Conservation (phyloP, 2,113 vertebrate species). For the Monarcha castaneiventris region DNA sequence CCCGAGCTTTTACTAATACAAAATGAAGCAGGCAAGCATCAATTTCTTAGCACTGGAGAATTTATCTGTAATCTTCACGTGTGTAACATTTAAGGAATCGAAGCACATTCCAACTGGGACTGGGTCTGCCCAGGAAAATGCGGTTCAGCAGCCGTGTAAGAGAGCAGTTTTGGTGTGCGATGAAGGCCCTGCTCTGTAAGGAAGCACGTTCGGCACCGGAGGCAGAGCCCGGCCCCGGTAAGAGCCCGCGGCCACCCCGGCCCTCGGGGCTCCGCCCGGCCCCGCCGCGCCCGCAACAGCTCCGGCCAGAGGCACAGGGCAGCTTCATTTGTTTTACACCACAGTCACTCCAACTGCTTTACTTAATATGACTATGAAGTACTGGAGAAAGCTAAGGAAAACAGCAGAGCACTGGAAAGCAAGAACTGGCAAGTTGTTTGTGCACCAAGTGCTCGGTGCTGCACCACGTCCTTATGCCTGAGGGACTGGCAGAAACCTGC, state of each 20-base stretch:
- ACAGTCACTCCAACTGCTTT: neutral
- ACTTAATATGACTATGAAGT: no score
- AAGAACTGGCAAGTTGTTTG: neutral
- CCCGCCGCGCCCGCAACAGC: neutral
- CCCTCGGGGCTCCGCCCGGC: neutral
- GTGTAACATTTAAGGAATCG: neutral
- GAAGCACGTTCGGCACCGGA: neutral
- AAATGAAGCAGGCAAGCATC: neutral
- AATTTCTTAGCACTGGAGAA: neutral
- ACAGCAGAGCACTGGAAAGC: neutral
- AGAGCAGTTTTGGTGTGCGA: neutral
- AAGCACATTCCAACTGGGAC: accelerated
- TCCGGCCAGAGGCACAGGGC: neutral
- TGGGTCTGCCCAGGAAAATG: neutral
- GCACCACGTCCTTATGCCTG: neutral
- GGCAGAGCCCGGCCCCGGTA: neutral
- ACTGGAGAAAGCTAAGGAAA: neutral
- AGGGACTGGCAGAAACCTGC: neutral
- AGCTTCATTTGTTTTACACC: neutral
- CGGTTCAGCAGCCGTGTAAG: no score
- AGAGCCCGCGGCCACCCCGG: accelerated
- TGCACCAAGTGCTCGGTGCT: neutral
- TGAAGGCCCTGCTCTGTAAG: neutral
- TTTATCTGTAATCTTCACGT: neutral
- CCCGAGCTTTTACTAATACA: neutral